A percentile compares a stretch with the other conserved stretches of the same genome.
These are phyloP conservation scores for Nixonia krombeini DNA, from an alignment of 1,140 invertebrate genomes.

Conservation along the genomic window DNA sequence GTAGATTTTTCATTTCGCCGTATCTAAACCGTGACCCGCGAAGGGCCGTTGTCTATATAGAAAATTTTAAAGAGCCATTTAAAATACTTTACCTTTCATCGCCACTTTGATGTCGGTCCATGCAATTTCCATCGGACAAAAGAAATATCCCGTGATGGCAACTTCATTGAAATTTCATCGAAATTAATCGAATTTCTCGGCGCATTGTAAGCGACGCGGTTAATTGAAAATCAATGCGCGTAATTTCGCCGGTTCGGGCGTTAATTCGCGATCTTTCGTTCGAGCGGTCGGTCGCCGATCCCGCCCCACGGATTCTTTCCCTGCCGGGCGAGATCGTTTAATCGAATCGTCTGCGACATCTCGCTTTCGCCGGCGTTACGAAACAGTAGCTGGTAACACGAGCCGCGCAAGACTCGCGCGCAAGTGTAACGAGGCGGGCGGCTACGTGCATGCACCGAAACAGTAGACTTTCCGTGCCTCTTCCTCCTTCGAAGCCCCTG, in stretches of 20 bases:
- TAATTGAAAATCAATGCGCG: no score
- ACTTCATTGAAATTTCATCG: neutral
- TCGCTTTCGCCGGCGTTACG: neutral
- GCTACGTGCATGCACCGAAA: slow-evolving; percentile 7
- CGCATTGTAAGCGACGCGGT: no score
- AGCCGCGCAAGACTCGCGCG: neutral
- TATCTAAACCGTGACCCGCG: neutral
- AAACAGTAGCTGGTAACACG: slow-evolving; percentile 9
- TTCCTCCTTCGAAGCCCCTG: slow-evolving; percentile 45
- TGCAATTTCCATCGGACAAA: neutral
- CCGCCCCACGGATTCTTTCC: no score
- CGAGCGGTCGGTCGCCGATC: no score
- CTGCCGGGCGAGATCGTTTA: no score
- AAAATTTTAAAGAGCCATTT: slow-evolving; percentile 1
- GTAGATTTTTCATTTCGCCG: slow-evolving; percentile 1
- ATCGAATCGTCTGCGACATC: no score
- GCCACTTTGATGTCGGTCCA: neutral
- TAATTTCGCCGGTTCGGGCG: no score
- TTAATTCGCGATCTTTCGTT: no score
- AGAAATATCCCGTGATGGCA: neutral
- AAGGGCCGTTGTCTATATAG: neutral
- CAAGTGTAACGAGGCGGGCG: slow-evolving; percentile 3
- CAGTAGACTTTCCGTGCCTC: slow-evolving; percentile 6
- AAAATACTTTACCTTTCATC: neutral
- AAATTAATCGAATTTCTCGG: neutral